These are phyloP conservation scores for Paramisgurnus dabryanus DNA, from an alignment of 2,113 vertebrate genomes.

Conservation along the genomic window DNA sequence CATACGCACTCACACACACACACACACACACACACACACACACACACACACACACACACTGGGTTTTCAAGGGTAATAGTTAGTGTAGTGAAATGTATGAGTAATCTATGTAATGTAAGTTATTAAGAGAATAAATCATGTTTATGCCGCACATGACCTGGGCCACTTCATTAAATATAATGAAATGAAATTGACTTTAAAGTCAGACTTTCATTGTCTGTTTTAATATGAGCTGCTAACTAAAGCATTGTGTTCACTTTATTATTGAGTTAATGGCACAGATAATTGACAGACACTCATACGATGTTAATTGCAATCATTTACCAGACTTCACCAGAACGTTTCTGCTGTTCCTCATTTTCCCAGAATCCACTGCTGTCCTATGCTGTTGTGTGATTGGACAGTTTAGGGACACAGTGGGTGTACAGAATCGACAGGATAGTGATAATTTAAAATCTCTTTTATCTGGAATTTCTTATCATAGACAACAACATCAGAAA, in stretches of 20 bases:
- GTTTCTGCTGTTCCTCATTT: slow-evolving; percentile 50
- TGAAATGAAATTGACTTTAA: slow-evolving; percentile 72
- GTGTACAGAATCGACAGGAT: background rate
- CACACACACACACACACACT: slow-evolving; percentile 34
- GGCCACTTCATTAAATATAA: slow-evolving; percentile 73
- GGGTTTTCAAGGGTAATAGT: slow-evolving; percentile 59
- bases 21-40: no score
- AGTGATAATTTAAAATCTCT: background rate
- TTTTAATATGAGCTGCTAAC: slow-evolving; percentile 64
- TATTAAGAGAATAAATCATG: slow-evolving; percentile 74
- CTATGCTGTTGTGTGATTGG: slow-evolving; percentile 50
- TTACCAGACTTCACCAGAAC: slow-evolving; percentile 72
- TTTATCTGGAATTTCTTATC: no score
- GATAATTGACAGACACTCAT: slow-evolving; percentile 80
- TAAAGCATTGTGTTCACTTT: slow-evolving; percentile 68
- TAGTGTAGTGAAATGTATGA: slow-evolving; percentile 68
- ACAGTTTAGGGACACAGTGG: background rate
- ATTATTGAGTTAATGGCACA: slow-evolving; percentile 81
- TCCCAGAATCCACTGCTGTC: slow-evolving; percentile 35
- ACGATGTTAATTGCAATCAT: slow-evolving; percentile 80
- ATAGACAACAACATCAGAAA: background rate
- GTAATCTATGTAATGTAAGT: slow-evolving; percentile 65
- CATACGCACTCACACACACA: no score
- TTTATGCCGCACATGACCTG: slow-evolving; percentile 65
- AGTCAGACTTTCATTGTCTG: slow-evolving; percentile 65